These are phyloP conservation scores for Melanotaenia pygmaea DNA, from an alignment of 2,797 vertebrate species.

Conservation along the genomic window DNA sequence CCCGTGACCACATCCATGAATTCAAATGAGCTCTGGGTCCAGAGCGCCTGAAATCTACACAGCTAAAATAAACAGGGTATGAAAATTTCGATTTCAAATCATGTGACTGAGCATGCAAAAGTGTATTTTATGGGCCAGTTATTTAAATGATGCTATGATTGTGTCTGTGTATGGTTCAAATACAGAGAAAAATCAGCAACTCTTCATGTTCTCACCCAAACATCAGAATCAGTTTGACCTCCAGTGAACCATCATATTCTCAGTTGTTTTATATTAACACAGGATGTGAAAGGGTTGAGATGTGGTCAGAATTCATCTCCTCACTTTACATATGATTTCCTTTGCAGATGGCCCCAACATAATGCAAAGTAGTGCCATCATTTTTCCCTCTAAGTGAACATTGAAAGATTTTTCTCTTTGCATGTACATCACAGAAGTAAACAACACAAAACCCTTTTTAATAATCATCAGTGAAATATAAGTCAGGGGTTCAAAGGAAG, in stretches of 20 bases:
- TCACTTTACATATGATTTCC: conserved; percentile 84
- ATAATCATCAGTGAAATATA: neutral
- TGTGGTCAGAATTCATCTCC: conserved; percentile 74
- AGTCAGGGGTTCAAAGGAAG: conserved; percentile 8
- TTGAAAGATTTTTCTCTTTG: conserved; percentile 66
- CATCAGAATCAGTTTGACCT: conserved; percentile 25
- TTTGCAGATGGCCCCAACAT: conserved; percentile 72
- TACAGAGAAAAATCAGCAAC: neutral
- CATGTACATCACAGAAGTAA: conserved; percentile 18
- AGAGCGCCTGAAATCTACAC: conserved; percentile 26
- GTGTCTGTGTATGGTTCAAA: neutral
- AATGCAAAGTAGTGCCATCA: conserved; percentile 76
- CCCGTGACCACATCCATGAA: conserved; percentile 76
- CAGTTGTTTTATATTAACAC: conserved; percentile 49
- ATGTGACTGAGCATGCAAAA: neutral
- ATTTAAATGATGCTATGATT: neutral
- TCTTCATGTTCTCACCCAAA: conserved; percentile 7
- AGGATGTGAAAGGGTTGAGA: conserved; percentile 53
- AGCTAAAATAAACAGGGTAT: conserved; percentile 5
- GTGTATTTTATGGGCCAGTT: neutral
- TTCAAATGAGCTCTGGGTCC: conserved; percentile 66
- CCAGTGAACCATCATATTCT: conserved; percentile 27
- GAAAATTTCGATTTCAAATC: neutral
- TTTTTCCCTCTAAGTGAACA: conserved; percentile 49
- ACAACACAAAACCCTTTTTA: conserved; percentile 10